Evolutionary conservation across 2,113 vertebrate genomes (phyloP), one percentile per base, ranked within the genome.

Genomic region (Pholis gunnellus): DNA sequence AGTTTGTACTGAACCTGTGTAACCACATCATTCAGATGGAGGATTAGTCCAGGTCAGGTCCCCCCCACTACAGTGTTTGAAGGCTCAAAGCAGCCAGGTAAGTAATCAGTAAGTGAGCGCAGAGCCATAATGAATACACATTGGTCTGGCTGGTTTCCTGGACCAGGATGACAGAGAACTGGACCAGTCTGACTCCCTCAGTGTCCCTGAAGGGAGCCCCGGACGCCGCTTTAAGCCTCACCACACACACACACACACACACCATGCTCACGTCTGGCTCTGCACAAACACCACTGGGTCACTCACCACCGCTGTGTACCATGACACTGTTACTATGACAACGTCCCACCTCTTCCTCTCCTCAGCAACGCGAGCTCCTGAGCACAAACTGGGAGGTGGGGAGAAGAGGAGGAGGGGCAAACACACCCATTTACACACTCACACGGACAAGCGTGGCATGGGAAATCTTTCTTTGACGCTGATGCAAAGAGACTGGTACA

Each of bases 301-400:
- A 72, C 59, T 78, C 68, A 63, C 52, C 72, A 40, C 78, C 60
- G n/a, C 78, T 65, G 20, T 31, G 4, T 46, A 89, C 72, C 48
- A 10, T 84, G 75, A 85, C 89, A 90, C 34, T 1, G 92, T 95
- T 93, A 70, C 91, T 80, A 93, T 93, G 91, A 91, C 89, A 85
- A 94, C 88, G 20, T 82, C 78, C 78, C 87, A 84, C 81, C 88
- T 88, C 90, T 89, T 79, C 75, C 76, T 80, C 83, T 87, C 85
- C 68, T 78, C 78, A 61, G 77, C 78, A 81, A 72, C 57, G 38
- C n/a, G 5, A 61, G 78, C 77, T 85, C 64, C 42, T 34, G 27
- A 15, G 79, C 72, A 78, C 79, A 85, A 76, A 78, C 72, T 34
- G 74, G 44, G 68, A 77, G 73, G 81, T 29, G 63, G 83, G 60